phyloP scores from a whole-genome alignment of 53 echinoderm and acorn worm genomes.

The Patiria pectinifera region DNA sequence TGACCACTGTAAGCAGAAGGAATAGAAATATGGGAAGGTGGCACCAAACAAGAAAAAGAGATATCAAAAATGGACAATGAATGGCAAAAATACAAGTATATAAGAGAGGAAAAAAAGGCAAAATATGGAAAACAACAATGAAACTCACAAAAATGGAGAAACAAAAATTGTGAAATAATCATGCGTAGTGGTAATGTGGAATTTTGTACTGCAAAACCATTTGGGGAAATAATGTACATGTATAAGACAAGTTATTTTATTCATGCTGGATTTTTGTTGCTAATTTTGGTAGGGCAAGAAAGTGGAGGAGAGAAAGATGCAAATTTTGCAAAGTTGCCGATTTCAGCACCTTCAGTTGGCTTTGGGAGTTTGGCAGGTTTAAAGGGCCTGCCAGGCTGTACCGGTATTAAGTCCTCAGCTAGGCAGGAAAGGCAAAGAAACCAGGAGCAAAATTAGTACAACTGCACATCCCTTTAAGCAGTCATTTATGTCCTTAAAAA shows the following conservation, averaged over 20 bases:
- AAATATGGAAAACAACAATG: neutral
- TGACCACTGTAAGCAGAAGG: neutral
- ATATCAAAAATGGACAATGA: neutral
- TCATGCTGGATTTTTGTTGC: neutral
- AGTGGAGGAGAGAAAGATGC: neutral
- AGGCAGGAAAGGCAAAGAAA: slow-evolving; percentile 13
- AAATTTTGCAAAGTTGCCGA: neutral
- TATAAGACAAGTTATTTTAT: neutral
- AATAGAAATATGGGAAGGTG: neutral
- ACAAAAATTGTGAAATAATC: neutral
- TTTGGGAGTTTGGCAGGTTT: slow-evolving; percentile 10
- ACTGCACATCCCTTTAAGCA: neutral
- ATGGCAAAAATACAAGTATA: neutral
- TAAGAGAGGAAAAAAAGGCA: neutral
- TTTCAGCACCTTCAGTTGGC: slow-evolving; percentile 34
- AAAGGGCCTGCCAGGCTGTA: neutral
- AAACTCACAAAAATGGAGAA: neutral
- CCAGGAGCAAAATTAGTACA: neutral
- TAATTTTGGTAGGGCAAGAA: neutral
- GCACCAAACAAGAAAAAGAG: neutral
- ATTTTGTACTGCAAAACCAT: neutral
- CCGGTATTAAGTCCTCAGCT: slow-evolving; percentile 16
- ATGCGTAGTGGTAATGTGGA: neutral
- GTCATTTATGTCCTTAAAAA: too few species aligned
- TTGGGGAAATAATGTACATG: neutral